These are phyloP conservation scores for Panonychus citri DNA, from an alignment of 1,140 invertebrate species.

Conservation along the genomic window DNA sequence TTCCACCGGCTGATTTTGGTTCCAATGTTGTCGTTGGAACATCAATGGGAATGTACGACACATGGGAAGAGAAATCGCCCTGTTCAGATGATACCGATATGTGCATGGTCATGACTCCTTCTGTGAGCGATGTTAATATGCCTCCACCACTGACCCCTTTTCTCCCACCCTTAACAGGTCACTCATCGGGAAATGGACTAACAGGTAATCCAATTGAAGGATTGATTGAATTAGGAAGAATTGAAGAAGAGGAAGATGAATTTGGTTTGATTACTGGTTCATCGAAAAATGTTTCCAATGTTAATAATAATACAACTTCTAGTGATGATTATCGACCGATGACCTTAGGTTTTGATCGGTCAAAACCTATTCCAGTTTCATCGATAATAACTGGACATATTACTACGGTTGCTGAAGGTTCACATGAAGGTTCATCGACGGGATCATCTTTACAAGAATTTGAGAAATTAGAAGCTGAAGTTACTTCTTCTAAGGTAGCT, in stretches of 20 bases:
- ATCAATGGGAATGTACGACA: not conserved
- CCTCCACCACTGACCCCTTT: not conserved
- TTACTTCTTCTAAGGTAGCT: constrained; percentile 19
- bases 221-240: constrained; percentile 28
- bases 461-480: constrained; percentile 24
- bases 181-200: constrained; percentile 15
- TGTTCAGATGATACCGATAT: not conserved
- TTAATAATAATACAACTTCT: constrained; percentile 1
- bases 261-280: constrained; percentile 20
- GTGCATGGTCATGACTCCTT: not conserved
- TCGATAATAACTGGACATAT: not conserved
- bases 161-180: not conserved
- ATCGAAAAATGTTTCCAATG: too few species aligned
- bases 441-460: constrained; percentile 25
- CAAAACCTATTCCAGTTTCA: constrained; percentile 1
- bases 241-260: constrained; percentile 32
- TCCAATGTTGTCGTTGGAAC: not conserved
- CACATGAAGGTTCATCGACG: constrained; percentile 23
- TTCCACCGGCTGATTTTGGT: not conserved
- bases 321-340: constrained; percentile 49
- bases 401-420: constrained; percentile 17
- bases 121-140: not conserved
- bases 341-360: constrained; percentile 38
- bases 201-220: constrained; percentile 31
- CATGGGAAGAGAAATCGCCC: not conserved